These are phyloP conservation scores for Anorthoa munda DNA, from an alignment of 2,888 invertebrate genomes.

Conservation along the genomic window DNA sequence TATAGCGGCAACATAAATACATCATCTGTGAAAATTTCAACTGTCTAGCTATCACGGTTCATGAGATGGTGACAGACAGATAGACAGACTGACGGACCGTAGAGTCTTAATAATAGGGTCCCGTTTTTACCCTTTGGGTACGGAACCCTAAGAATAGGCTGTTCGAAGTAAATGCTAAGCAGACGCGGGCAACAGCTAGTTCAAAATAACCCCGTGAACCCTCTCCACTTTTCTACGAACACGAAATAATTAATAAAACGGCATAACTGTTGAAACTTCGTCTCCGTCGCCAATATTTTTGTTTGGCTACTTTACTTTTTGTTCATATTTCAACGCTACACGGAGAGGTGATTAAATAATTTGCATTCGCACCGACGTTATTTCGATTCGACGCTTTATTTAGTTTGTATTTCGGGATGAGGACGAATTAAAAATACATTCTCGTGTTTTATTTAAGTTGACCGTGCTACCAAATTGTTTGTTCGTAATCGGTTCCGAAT, in stretches of 20 bases:
- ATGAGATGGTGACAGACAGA: no score
- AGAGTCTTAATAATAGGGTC: no score
- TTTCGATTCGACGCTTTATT: slow-evolving; percentile 65
- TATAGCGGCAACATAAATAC: no score
- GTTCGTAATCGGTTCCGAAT: slow-evolving; percentile 11
- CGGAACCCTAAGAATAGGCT: no score
- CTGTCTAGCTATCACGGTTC: no score
- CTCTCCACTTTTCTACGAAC: slow-evolving; percentile 24
- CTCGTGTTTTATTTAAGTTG: slow-evolving; percentile 49
- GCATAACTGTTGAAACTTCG: slow-evolving; percentile 66
- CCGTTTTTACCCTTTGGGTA: no score
- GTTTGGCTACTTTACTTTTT: slow-evolving; percentile 69
- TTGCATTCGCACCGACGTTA: slow-evolving; percentile 70
- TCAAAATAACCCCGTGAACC: slow-evolving; percentile 4
- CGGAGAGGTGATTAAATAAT: slow-evolving; percentile 76
- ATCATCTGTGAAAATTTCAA: no score
- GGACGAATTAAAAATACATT: slow-evolving; percentile 57
- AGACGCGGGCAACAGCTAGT: neutral
- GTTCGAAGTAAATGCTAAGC: no score
- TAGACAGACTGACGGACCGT: no score
- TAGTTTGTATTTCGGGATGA: slow-evolving; percentile 60
- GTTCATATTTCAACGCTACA: slow-evolving; percentile 64
- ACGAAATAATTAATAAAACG: slow-evolving; percentile 70
- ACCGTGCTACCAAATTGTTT: slow-evolving; percentile 35
- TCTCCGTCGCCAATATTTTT: slow-evolving; percentile 64